Percentiles rank a stretch among this genome's conserved stretches.
Conservation (phyloP, 2,113 vertebrate genomes). For the Clupea harengus region DNA sequence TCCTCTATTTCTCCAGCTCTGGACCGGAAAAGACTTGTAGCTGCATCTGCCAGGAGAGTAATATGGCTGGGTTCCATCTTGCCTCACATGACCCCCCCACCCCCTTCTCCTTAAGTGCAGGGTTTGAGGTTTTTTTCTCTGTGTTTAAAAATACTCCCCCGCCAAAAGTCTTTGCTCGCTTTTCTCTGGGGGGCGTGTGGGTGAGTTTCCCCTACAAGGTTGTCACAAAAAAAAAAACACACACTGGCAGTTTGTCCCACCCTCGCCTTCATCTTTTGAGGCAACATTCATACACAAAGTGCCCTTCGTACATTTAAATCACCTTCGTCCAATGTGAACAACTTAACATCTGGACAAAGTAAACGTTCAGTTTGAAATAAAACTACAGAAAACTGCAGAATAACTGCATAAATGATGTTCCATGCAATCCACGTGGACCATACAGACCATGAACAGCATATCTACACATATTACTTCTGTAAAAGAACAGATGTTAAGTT, state of each 20-base stretch:
- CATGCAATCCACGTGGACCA: not conserved
- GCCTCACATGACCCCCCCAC: not conserved
- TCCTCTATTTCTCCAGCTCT: not conserved
- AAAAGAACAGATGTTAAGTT: not conserved
- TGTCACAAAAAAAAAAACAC: not conserved
- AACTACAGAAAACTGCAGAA: not conserved
- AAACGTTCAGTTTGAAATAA: not conserved
- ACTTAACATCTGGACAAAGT: not conserved
- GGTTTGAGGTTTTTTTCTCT: constrained; percentile 68
- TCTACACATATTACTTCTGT: not conserved
- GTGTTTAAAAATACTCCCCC: constrained; percentile 11
- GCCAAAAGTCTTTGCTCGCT: constrained; percentile 23
- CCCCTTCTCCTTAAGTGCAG: constrained; percentile 58
- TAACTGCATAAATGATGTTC: not conserved
- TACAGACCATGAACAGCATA: not conserved
- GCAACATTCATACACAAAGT: not conserved
- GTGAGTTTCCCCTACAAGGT: not conserved
- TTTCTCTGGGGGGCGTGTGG: constrained; percentile 15
- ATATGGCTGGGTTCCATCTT: constrained; percentile 1
- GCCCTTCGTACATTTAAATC: not conserved
- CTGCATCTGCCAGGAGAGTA: constrained; percentile 10
- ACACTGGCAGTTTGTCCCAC: constrained; percentile 2
- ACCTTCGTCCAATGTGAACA: not conserved
- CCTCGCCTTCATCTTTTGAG: not conserved
- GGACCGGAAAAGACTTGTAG: constrained; percentile 10